Evolutionary conservation across 2,797 vertebrate genomes (phyloP).

Genomic region (Natrix natrix): DNA sequence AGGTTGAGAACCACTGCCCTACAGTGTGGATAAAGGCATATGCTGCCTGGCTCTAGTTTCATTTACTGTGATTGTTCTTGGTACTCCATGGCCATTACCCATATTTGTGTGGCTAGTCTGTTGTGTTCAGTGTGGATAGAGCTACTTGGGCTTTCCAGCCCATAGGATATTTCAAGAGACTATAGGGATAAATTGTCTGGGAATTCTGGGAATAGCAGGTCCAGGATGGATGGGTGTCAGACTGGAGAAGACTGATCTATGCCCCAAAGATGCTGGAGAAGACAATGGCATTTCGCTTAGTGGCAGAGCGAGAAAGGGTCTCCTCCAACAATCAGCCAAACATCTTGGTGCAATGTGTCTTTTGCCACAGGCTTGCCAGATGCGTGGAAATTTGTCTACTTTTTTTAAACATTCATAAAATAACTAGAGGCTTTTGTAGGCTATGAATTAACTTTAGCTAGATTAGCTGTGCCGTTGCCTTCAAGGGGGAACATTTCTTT

Average conservation of each 20-base stretch:
- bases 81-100: background rate
- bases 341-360: background rate
- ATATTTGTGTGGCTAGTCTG: background rate
- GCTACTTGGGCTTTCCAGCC: background rate
- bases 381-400: background rate
- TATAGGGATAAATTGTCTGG: background rate
- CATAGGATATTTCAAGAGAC: background rate
- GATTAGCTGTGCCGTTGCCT: background rate
- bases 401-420: background rate
- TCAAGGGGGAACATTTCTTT: background rate
- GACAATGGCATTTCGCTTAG: background rate
- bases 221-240: background rate
- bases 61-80: background rate
- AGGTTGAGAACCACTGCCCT: background rate
- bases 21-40: background rate
- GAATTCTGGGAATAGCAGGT: background rate
- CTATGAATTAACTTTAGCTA: background rate
- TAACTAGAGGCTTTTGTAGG: background rate
- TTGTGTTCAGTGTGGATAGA: background rate
- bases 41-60: background rate
- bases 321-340: background rate
- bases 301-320: background rate
- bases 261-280: background rate
- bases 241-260: background rate
- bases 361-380: background rate